Conservation (phyloP, 1,140 invertebrate species). For the Ectropis grisescens region DNA sequence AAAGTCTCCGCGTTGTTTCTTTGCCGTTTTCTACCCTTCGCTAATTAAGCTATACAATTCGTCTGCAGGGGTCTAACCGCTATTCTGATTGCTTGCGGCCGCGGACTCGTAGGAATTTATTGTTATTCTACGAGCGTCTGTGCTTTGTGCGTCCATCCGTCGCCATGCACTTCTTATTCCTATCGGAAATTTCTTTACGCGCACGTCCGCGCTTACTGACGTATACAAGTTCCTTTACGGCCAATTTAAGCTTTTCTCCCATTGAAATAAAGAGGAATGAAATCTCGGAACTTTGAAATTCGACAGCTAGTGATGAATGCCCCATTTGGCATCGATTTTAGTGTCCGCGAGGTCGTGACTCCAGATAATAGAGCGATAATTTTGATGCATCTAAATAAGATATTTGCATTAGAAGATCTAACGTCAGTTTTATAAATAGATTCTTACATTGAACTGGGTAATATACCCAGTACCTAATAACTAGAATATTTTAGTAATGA, state of each 20-base stretch:
- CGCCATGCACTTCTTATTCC: conserved; percentile 11
- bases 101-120: conserved; percentile 14
- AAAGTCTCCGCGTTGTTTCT: conserved; percentile 25
- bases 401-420: no score
- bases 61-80: conserved; percentile 22
- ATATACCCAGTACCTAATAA: no score
- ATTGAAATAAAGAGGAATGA: conserved; percentile 11
- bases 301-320: no score
- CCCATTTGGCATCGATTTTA: no score
- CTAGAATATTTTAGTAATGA: no score
- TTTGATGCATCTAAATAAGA: no score
- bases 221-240: conserved; percentile 27
- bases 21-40: conserved; percentile 18
- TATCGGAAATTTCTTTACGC: conserved; percentile 29
- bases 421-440: no score
- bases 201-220: conserved; percentile 21
- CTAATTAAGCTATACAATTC: conserved; percentile 51
- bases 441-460: no score
- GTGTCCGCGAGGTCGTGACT: no score
- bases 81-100: conserved; percentile 32
- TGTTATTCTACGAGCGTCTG: conserved; percentile 20
- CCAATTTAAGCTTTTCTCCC: conserved; percentile 31
- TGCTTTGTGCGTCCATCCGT: conserved; percentile 33
- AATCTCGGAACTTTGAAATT: no score
- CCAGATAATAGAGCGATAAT: no score